Conservation (phyloP, 2,888 invertebrate genomes). For the Nasonia oneida region DNA sequence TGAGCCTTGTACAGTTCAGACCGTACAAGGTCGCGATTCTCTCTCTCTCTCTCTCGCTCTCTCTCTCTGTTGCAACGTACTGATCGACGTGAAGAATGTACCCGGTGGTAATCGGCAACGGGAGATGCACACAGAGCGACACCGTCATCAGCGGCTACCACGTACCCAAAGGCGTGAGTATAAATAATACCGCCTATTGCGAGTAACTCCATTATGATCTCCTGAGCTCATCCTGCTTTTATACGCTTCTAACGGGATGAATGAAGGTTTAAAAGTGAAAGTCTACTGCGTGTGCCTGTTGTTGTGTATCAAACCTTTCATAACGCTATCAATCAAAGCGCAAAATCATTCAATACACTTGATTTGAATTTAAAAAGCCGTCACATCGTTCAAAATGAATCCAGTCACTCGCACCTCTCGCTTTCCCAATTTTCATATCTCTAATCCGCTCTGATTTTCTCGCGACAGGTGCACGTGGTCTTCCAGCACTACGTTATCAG, state of each 20-base stretch:
- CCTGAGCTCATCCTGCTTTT: not conserved
- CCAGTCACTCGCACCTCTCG: not conserved
- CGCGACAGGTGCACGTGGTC: constrained; percentile 86
- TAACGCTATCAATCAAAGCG: too few species aligned
- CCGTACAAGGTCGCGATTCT: constrained; percentile 22
- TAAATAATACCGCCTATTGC: not conserved
- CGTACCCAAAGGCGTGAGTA: constrained; percentile 88
- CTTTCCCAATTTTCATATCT: not conserved
- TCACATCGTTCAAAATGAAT: not conserved
- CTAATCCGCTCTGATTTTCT: constrained; percentile 12
- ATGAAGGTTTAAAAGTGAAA: constrained; percentile 2
- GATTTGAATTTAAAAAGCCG: too few species aligned
- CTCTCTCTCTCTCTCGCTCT: too few species aligned
- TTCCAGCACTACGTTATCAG: constrained; percentile 87
- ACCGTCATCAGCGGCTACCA: constrained; percentile 86
- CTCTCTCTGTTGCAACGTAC: constrained; percentile 34
- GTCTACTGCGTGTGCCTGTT: not conserved
- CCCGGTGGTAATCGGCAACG: constrained; percentile 89
- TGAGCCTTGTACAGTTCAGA: not conserved
- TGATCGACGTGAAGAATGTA: constrained; percentile 82
- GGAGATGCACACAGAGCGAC: constrained; percentile 86
- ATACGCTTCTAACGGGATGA: not conserved
- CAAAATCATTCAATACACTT: too few species aligned
- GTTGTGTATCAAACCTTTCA: too few species aligned
- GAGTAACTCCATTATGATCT: not conserved